phyloP scores from a whole-genome alignment of 2,113 vertebrate genomes.

The Tamias sibiricus region DNA sequence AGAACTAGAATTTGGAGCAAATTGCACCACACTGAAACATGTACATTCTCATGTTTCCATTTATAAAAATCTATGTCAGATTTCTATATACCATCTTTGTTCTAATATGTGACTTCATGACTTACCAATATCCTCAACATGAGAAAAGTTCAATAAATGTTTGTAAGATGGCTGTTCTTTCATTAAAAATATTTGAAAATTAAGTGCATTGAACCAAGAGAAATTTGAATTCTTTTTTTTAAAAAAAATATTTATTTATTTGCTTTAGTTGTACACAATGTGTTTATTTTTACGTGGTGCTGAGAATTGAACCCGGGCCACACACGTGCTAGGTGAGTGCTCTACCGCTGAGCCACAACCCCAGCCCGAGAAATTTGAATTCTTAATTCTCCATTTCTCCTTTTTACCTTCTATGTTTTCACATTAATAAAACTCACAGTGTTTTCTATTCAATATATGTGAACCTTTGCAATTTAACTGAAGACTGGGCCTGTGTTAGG shows the following conservation, averaged over 20 bases:
- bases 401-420: neutral
- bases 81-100: neutral
- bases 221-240: neutral
- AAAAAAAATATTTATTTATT: too few species aligned
- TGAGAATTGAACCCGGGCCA: too few species aligned
- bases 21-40: neutral
- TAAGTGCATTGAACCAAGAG: neutral
- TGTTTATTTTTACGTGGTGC: too few species aligned
- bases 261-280: too few species aligned
- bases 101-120: neutral
- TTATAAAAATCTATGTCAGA: slow-evolving; percentile 1
- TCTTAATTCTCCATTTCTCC: neutral
- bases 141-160: neutral
- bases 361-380: neutral
- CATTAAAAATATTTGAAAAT: slow-evolving; percentile 23
- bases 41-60: neutral
- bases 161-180: neutral
- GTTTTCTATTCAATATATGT: neutral
- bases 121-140: neutral
- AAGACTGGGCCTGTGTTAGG: neutral
- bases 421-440: neutral
- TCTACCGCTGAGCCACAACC: too few species aligned
- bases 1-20: neutral
- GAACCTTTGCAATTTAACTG: neutral
- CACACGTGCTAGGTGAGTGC: too few species aligned